Percentiles rank a stretch among this genome's conserved stretches.
These are phyloP conservation scores for Nycticorax nycticorax DNA, from an alignment of 2,113 vertebrate genomes.

Conservation along the genomic window DNA sequence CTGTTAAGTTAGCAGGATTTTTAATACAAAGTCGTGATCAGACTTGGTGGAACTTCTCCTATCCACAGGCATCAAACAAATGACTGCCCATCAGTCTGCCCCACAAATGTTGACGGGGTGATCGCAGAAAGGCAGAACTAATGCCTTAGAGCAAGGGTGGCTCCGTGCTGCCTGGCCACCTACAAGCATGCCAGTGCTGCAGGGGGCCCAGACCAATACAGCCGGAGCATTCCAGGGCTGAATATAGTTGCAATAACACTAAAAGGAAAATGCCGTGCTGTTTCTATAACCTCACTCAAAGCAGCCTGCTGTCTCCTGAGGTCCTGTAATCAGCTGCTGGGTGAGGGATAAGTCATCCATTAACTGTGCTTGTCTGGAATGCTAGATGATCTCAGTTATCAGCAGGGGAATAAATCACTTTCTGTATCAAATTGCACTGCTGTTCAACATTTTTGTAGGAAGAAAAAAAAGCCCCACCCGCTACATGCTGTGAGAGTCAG, in stretches of 20 bases:
- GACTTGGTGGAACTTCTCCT: neutral
- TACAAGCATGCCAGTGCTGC: neutral
- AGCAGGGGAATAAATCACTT: slow-evolving; percentile 73
- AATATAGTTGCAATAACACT: slow-evolving; percentile 45
- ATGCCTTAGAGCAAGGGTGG: neutral
- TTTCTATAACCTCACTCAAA: slow-evolving; percentile 55
- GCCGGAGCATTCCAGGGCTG: neutral
- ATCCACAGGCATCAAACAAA: neutral
- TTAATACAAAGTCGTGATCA: neutral
- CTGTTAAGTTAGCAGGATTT: neutral
- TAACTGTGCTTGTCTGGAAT: slow-evolving; percentile 71
- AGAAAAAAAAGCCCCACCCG: neutral
- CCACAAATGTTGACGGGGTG: neutral
- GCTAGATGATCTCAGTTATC: slow-evolving; percentile 74
- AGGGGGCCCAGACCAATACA: neutral
- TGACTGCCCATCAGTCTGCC: neutral
- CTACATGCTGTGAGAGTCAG: neutral
- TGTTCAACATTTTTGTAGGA: slow-evolving; percentile 33
- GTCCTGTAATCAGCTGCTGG: slow-evolving; percentile 51
- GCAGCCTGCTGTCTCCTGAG: slow-evolving; percentile 55
- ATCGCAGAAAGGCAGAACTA: neutral
- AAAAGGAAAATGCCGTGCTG: slow-evolving; percentile 31
- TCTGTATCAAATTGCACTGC: slow-evolving; percentile 39
- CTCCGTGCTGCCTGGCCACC: neutral
- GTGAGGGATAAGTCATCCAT: slow-evolving; percentile 74